A percentile compares a stretch with the other conserved stretches of the same genome.
Evolutionary conservation across 2,797 vertebrate genomes (phyloP).

Genomic region (Zalophus californianus): DNA sequence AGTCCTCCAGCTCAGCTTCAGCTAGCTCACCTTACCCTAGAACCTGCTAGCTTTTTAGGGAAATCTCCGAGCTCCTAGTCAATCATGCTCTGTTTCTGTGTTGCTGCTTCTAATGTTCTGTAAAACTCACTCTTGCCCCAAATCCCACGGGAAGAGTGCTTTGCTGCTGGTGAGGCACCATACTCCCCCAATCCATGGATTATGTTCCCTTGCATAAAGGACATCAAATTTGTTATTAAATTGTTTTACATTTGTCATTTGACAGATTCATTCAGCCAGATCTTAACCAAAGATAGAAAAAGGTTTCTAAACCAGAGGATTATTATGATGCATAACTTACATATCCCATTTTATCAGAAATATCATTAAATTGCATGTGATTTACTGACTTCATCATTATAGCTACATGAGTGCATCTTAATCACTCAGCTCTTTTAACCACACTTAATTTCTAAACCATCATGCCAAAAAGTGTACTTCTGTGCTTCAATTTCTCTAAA

Average conservation of each 20-base stretch:
- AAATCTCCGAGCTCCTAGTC: not conserved
- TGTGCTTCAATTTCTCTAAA: constrained; percentile 69
- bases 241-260: not conserved
- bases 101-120: not conserved
- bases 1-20: not conserved
- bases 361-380: constrained; percentile 75
- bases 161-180: fast-evolving
- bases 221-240: not conserved
- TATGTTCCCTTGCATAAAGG: not conserved
- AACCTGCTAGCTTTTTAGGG: not conserved
- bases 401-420: constrained; percentile 67
- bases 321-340: constrained; percentile 79
- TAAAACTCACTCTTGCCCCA: not conserved
- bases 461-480: constrained; percentile 56
- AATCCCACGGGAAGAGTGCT: not conserved
- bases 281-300: constrained; percentile 75
- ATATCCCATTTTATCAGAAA: constrained; percentile 71
- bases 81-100: not conserved
- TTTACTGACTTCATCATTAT: constrained; percentile 75
- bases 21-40: not conserved
- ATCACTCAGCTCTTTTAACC: constrained; percentile 62
- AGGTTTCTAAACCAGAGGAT: constrained; percentile 69
- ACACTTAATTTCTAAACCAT: constrained; percentile 62
- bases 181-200: not conserved
- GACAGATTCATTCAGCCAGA: constrained; percentile 30